These are phyloP conservation scores for Archips xylosteana DNA, from an alignment of 2,888 invertebrate species.

Conservation along the genomic window DNA sequence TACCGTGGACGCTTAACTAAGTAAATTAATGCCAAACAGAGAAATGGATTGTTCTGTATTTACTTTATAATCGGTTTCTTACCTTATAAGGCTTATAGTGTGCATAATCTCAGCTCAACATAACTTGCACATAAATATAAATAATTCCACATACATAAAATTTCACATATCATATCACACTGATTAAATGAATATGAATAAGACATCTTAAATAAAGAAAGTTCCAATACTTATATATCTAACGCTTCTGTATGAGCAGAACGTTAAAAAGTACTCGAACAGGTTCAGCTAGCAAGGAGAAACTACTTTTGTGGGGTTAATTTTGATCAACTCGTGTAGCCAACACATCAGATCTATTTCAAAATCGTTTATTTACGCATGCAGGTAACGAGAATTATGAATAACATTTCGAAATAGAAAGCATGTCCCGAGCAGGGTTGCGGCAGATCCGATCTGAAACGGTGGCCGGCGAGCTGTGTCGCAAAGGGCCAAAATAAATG, in stretches of 20 bases:
- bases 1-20: too few species aligned
- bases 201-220: constrained; percentile 4
- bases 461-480: constrained; percentile 13
- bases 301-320: background rate
- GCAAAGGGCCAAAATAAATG: constrained; percentile 4
- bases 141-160: constrained; percentile 13
- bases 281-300: background rate
- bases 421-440: constrained; percentile 34
- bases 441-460: constrained; percentile 38
- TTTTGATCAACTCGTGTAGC: constrained; percentile 3
- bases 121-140: constrained; percentile 14
- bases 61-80: background rate
- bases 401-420: constrained; percentile 42
- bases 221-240: background rate
- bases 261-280: background rate
- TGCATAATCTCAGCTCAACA: background rate
- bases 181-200: background rate
- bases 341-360: constrained; percentile 21
- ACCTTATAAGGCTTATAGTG: background rate
- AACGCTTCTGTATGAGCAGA: background rate
- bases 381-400: constrained; percentile 39
- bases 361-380: constrained; percentile 36
- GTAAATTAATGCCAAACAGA: too few species aligned
- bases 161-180: background rate
- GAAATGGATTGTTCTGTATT: too few species aligned